Evolutionary conservation across 2,797 vertebrate genomes (phyloP).

Genomic region (Ara ararauna): DNA sequence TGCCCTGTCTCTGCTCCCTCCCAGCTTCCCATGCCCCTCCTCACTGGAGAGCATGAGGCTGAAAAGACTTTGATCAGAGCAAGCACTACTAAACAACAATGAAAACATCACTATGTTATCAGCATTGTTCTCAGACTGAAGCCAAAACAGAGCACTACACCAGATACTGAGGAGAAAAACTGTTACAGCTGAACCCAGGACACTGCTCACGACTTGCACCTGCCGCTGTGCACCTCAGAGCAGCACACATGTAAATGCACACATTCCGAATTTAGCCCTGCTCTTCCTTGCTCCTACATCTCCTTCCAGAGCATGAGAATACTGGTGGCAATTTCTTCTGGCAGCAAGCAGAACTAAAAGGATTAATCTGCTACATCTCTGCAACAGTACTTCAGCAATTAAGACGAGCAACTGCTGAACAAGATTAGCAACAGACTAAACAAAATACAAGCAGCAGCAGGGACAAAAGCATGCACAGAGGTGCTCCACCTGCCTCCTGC

Average conservation of each 20-base stretch:
- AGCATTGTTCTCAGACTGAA: not conserved
- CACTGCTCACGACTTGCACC: not conserved
- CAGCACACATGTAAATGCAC: rapidly evolving
- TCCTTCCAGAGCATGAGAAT: not conserved
- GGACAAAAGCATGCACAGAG: not conserved
- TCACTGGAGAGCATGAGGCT: not conserved
- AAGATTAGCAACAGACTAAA: conserved; percentile 48
- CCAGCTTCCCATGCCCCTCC: not conserved
- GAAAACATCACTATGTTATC: not conserved
- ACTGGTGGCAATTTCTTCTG: conserved; percentile 33
- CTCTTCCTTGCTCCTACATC: not conserved
- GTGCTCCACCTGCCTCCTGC: not conserved
- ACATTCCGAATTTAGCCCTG: not conserved
- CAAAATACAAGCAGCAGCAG: not conserved
- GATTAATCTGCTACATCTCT: conserved; percentile 58
- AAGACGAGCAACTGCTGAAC: conserved; percentile 61
- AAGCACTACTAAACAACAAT: not conserved
- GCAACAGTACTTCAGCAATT: conserved; percentile 55
- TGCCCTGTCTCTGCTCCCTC: not conserved
- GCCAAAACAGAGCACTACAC: not conserved
- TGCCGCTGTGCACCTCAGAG: not conserved
- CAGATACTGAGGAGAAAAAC: not conserved
- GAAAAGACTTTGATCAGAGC: not conserved
- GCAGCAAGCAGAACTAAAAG: conserved; percentile 57
- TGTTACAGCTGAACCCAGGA: not conserved